phyloP scores from a whole-genome alignment of 2,113 vertebrate species.

The Bambusicola thoracicus region DNA sequence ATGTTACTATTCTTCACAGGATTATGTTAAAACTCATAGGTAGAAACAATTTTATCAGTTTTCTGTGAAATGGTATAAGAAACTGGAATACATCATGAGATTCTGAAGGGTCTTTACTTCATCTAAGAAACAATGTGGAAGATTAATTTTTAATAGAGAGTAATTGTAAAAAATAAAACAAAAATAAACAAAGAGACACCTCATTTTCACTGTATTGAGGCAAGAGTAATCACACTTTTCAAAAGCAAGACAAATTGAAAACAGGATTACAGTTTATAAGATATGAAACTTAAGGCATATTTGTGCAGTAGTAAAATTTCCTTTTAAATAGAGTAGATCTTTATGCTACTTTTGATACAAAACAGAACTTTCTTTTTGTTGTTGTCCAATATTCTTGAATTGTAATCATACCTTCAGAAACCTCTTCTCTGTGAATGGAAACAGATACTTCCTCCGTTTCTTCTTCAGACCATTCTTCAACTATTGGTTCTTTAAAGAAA shows the following conservation, averaged over 20 bases:
- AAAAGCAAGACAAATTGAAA: neutral
- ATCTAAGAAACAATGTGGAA: neutral
- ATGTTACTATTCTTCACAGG: neutral
- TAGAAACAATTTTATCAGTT: neutral
- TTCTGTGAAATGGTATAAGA: neutral
- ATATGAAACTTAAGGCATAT: neutral
- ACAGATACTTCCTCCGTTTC: slow-evolving; percentile 69
- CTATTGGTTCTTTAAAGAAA: slow-evolving; percentile 71
- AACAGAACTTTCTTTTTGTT: neutral
- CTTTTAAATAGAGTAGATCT: neutral
- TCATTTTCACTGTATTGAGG: neutral
- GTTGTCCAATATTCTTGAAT: neutral
- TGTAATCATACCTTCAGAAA: slow-evolving; percentile 76
- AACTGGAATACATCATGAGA: neutral
- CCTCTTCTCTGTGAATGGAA: slow-evolving; percentile 72
- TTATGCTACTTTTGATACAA: neutral
- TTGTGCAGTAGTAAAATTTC: neutral
- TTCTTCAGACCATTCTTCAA: slow-evolving; percentile 78
- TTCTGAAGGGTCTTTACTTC: neutral
- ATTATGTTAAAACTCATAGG: neutral
- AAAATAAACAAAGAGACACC: neutral
- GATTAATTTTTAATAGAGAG: neutral
- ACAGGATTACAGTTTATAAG: neutral
- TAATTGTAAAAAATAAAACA: neutral
- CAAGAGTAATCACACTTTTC: neutral